A percentile compares a stretch with the other conserved stretches of the same genome.
Evolutionary conservation across 2,888 invertebrate genomes (phyloP).

Genomic region (Anarsia innoxiella): DNA sequence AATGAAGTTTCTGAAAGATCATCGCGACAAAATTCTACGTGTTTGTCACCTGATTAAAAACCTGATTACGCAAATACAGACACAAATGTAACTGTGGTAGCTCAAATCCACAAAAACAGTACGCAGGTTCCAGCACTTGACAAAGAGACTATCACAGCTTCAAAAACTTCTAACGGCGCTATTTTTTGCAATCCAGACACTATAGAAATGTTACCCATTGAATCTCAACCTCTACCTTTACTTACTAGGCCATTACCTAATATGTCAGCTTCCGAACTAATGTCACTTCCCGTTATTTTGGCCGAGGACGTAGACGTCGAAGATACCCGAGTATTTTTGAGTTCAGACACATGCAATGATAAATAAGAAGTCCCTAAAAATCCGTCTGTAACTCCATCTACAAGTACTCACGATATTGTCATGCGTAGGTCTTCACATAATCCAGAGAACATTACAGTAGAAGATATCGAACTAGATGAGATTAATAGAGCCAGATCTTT

Average conservation of each 20-base stretch:
- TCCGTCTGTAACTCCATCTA: background rate
- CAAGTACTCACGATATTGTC: background rate
- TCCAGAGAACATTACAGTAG: background rate
- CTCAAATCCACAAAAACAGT: background rate
- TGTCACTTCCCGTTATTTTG: background rate
- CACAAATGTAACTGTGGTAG: too few relatives aligned
- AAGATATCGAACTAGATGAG: slow-evolving; percentile 2
- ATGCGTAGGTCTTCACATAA: background rate
- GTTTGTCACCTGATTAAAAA: too few relatives aligned
- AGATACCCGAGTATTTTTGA: too few relatives aligned
- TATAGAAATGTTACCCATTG: background rate
- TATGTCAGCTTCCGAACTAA: background rate
- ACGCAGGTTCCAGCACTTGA: background rate
- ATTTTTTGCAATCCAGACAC: background rate
- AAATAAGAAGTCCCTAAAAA: background rate
- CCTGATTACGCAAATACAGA: too few relatives aligned
- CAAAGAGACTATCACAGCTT: background rate
- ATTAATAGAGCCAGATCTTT: background rate
- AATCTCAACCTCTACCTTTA: background rate
- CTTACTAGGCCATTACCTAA: background rate
- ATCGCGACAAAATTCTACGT: too few relatives aligned
- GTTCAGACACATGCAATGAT: background rate
- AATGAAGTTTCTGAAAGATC: too few relatives aligned
- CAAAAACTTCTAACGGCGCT: too few relatives aligned
- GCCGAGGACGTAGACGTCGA: too few relatives aligned